These are phyloP conservation scores for Dendronephthya gigantea DNA, from an alignment of 64 coral and sea anemone genomes.

Conservation along the genomic window DNA sequence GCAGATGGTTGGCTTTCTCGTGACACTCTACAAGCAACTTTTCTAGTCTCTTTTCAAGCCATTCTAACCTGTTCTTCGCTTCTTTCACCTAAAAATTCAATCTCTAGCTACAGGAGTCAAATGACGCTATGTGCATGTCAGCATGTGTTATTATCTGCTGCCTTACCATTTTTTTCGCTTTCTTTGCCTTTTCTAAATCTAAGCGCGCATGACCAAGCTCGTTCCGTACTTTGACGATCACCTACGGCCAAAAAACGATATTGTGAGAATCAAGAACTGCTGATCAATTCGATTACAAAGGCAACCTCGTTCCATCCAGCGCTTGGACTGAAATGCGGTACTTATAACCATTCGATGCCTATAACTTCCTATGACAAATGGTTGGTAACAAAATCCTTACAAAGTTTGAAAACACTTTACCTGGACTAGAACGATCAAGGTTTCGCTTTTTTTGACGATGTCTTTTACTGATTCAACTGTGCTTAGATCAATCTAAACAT, in stretches of 20 bases:
- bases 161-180: slow-evolving; percentile 57
- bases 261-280: neutral
- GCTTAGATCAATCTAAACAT: neutral
- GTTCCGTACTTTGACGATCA: slow-evolving; percentile 90
- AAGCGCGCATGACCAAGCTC: slow-evolving; percentile 87
- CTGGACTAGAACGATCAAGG: neutral
- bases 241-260: slow-evolving; percentile 9
- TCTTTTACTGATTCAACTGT: neutral
- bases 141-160: neutral
- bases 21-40: slow-evolving; percentile 54
- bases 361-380: too few species aligned
- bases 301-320: too few species aligned
- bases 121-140: neutral
- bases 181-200: slow-evolving; percentile 76
- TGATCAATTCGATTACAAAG: too few species aligned
- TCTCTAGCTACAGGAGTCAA: neutral
- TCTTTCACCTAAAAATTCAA: slow-evolving; percentile 57
- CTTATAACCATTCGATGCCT: too few species aligned
- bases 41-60: slow-evolving; percentile 86
- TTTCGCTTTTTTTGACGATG: neutral
- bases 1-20: slow-evolving; percentile 15
- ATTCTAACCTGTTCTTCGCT: slow-evolving; percentile 80
- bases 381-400: neutral
- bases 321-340: too few species aligned
- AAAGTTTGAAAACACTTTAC: neutral